These are phyloP conservation scores for Scolopax rusticola DNA, from an alignment of 2,797 vertebrate genomes.

Conservation along the genomic window DNA sequence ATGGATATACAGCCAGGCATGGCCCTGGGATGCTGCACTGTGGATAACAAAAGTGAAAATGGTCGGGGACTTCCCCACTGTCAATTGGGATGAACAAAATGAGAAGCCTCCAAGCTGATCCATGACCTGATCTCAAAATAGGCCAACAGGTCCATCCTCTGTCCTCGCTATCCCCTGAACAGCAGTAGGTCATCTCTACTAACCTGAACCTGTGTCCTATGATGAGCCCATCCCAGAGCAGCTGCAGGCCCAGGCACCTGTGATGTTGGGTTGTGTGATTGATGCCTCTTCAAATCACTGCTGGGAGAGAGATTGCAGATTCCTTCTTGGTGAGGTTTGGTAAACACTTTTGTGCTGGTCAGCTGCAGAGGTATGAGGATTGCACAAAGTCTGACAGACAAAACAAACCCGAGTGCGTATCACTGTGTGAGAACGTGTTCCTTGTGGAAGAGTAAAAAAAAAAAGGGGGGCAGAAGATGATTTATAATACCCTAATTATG, in stretches of 20 bases:
- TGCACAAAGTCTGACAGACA: not conserved
- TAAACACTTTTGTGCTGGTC: not conserved
- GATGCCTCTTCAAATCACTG: not conserved
- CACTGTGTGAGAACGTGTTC: not conserved
- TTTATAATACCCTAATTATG: not conserved
- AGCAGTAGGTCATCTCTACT: fast-evolving
- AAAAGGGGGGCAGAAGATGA: not conserved
- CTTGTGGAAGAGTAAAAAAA: not conserved
- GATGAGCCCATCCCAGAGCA: fast-evolving
- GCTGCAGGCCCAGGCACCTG: not conserved
- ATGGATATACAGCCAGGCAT: not conserved
- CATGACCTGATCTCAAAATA: not conserved
- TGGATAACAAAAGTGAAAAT: not conserved
- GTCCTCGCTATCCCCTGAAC: not conserved
- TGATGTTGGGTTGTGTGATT: fast-evolving
- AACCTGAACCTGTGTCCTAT: fast-evolving
- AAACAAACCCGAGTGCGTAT: not conserved
- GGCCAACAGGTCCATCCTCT: not conserved
- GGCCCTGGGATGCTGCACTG: not conserved
- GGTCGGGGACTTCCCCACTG: fast-evolving
- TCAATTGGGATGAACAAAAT: fast-evolving
- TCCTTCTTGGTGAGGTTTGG: not conserved
- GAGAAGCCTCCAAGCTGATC: not conserved
- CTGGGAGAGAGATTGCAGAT: not conserved
- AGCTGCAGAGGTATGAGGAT: not conserved